Percentiles rank a stretch among this genome's conserved stretches.
Conservation (phyloP, 2,797 vertebrate genomes). For the Tachyglossus aculeatus region DNA sequence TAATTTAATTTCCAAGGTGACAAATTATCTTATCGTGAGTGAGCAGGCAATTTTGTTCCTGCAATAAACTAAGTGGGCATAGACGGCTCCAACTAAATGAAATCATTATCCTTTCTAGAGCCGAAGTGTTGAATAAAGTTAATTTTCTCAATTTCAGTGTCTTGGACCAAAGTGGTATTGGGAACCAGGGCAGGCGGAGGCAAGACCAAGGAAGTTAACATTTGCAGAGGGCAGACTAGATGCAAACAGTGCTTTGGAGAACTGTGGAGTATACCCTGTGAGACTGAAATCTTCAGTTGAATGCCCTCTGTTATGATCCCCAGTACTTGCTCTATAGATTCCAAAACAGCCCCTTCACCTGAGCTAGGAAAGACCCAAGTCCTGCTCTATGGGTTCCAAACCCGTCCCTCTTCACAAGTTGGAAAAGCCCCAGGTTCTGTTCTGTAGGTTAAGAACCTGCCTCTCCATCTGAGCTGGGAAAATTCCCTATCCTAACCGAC, state of each 20-base stretch:
- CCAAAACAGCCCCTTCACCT: too few species aligned
- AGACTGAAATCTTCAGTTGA: too few species aligned
- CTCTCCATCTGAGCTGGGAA: too few species aligned
- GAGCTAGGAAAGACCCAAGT: too few species aligned
- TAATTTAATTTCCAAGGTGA: conserved; percentile 76
- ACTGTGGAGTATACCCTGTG: too few species aligned
- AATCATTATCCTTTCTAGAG: conserved; percentile 73
- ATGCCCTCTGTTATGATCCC: too few species aligned
- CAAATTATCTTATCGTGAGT: conserved; percentile 74
- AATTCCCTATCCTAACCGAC: too few species aligned
- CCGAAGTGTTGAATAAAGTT: conserved; percentile 64
- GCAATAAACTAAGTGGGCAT: conserved; percentile 70
- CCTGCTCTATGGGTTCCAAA: too few species aligned
- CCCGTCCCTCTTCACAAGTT: too few species aligned
- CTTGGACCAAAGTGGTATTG: conserved; percentile 35
- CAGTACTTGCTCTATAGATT: too few species aligned
- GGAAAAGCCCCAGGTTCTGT: too few species aligned
- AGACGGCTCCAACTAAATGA: conserved; percentile 73
- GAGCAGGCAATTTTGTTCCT: conserved; percentile 70
- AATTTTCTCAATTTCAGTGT: conserved; percentile 68
- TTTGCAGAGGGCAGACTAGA: conserved; percentile 19
- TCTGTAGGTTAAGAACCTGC: too few species aligned
- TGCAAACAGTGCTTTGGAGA: neutral
- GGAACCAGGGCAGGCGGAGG: conserved; percentile 45
- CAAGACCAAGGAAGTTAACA: conserved; percentile 53